A percentile compares a stretch with the other conserved stretches of the same genome.
These are phyloP conservation scores for Crepidodera aurea DNA, from an alignment of 2,888 invertebrate species.

Conservation along the genomic window DNA sequence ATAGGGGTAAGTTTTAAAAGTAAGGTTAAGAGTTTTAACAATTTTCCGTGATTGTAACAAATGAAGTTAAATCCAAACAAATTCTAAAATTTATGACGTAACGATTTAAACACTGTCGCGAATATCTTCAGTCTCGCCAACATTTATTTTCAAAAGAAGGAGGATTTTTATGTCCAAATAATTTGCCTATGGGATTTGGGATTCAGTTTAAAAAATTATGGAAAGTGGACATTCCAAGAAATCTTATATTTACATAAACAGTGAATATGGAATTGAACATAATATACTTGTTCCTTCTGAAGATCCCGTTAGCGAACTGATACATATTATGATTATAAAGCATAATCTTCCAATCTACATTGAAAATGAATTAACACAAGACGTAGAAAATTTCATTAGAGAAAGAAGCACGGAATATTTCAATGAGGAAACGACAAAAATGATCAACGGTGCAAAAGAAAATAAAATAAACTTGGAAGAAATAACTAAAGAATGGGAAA, in stretches of 20 bases:
- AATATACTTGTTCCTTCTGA: conserved; percentile 52
- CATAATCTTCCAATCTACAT: conserved; percentile 54
- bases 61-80: too few relatives aligned
- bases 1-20: not conserved
- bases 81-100: too few relatives aligned
- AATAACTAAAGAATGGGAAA: conserved; percentile 81
- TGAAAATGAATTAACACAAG: conserved; percentile 54
- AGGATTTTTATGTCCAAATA: too few relatives aligned
- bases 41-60: too few relatives aligned
- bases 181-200: too few relatives aligned
- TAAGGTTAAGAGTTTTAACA: not conserved
- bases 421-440: conserved; percentile 67
- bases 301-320: conserved; percentile 53
- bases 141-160: too few relatives aligned
- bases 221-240: conserved; percentile 29
- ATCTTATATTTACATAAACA: conserved; percentile 43
- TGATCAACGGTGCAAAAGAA: conserved; percentile 69
- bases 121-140: too few relatives aligned
- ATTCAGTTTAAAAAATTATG: conserved; percentile 11
- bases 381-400: conserved; percentile 39
- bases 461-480: conserved; percentile 76
- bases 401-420: conserved; percentile 65
- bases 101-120: too few relatives aligned
- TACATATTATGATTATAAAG: conserved; percentile 52
- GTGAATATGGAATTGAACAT: conserved; percentile 46